phyloP scores from a whole-genome alignment of 2,888 invertebrate species.

The Epinotia nisella region DNA sequence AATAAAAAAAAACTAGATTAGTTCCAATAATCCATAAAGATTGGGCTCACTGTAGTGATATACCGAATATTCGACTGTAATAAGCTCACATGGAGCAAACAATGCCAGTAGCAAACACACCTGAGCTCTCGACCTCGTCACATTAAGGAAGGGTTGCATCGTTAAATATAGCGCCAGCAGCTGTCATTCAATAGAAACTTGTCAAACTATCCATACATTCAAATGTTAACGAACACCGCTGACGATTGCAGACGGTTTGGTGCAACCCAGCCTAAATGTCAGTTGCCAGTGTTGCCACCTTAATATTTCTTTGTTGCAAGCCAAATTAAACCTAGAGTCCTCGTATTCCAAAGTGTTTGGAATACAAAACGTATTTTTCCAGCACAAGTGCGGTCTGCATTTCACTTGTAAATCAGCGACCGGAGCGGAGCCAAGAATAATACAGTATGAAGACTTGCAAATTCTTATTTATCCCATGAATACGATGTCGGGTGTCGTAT shows the following conservation, averaged over 20 bases:
- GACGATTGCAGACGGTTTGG: too few relatives aligned
- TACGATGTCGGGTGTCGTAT: conserved; percentile 2
- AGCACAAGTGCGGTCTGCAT: conserved; percentile 23
- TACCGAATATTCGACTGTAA: too few relatives aligned
- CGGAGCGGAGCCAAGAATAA: conserved; percentile 29
- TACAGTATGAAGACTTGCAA: conserved; percentile 29
- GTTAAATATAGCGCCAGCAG: too few relatives aligned
- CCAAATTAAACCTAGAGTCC: conserved; percentile 19
- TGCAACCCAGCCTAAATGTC: background rate
- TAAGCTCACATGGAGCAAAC: too few relatives aligned
- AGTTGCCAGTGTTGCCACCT: background rate
- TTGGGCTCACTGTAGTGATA: too few relatives aligned
- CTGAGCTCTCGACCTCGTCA: too few relatives aligned
- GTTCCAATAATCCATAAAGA: background rate
- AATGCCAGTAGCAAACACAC: too few relatives aligned
- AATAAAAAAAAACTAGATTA: conserved; percentile 1
- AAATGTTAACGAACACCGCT: too few relatives aligned
- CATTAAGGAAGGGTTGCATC: too few relatives aligned
- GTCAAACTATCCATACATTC: too few relatives aligned
- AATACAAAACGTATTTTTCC: conserved; percentile 39
- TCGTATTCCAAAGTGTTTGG: conserved; percentile 10
- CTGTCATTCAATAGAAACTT: too few relatives aligned
- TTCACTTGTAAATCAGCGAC: conserved; percentile 38
- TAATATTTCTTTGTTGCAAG: background rate
- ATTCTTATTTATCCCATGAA: conserved; percentile 23